Evolutionary conservation across 1,140 invertebrate species (phyloP), one percentile per base, ranked within the genome.

Genomic region (Diorhabda carinulata): DNA sequence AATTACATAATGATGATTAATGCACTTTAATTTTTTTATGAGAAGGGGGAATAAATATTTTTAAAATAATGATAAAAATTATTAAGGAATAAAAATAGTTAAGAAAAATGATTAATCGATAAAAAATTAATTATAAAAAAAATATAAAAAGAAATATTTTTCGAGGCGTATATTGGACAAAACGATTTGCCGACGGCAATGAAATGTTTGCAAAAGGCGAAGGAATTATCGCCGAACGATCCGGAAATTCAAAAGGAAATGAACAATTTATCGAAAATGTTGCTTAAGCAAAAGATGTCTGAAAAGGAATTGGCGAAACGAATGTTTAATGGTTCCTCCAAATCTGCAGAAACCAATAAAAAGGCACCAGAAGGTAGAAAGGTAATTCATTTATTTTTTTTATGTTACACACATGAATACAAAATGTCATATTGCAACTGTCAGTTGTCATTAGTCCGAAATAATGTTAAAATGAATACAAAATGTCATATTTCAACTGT

Each of bases 231-330:
- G 58, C 78, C 78, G 2, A 71, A 76, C 43, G 74, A 80, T 72
- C 4, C 60, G 2, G 70, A 72, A 57, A 77, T 80, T 42, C 69
- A 74, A 63, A 80, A 76, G 65, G 78, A 80, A 70, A 72, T 80
- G 25, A 61, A 40, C 43, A 61, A 43, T 8, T 58, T 80, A n/a
- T 68, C 59, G 2, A 70, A 57, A 57, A n/a, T 76, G 40, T 69
- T 79, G 9, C 66, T 79, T 59, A 80, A 79, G 68, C 78, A 80
- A 61, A 79, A 77, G 57, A 72, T 68, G 3, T 76, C 74, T 8
- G 78, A 80, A 68, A 72, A 74, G 52, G 78, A 80, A 67, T 70
- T 79, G 63, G 78, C 78, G 0, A 73, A 71, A 65, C 64, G 78
- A 63, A 80, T 80, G 78, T 77, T 80, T 66, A 72, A 72, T 10